These are phyloP conservation scores for Protonemura montana DNA, from an alignment of 2,888 invertebrate genomes.

Conservation along the genomic window DNA sequence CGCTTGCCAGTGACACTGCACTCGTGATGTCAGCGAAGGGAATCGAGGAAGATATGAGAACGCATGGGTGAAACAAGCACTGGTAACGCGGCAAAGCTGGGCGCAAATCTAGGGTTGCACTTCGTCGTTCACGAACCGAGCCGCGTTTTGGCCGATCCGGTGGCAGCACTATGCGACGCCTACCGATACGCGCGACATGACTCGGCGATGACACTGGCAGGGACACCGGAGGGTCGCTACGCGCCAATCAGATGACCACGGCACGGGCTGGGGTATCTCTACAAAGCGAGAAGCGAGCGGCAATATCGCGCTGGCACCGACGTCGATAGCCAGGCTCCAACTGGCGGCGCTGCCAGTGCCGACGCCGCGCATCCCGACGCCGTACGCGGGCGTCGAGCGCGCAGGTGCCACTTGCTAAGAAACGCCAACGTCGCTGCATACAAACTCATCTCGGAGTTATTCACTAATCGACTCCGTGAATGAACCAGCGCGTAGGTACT, in stretches of 20 bases:
- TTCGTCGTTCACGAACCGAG: background rate
- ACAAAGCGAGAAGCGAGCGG: background rate
- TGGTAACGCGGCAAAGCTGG: background rate
- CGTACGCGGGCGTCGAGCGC: background rate
- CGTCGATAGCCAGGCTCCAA: slow-evolving; percentile 22
- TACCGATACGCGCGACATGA: background rate
- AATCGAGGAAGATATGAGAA: background rate
- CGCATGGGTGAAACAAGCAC: background rate
- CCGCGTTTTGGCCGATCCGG: too few species aligned
- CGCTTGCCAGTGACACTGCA: background rate
- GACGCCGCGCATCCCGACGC: background rate
- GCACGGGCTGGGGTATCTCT: background rate
- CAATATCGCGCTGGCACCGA: background rate
- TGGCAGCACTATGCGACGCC: background rate
- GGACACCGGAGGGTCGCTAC: background rate
- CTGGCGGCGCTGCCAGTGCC: slow-evolving; percentile 1
- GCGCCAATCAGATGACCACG: background rate
- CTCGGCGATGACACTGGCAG: background rate
- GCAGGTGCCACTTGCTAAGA: slow-evolving; percentile 19
- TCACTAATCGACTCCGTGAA: background rate
- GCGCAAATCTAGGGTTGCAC: background rate
- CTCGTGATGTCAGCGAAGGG: background rate
- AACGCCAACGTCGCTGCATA: background rate
- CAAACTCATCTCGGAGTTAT: background rate
- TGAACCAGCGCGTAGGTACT: slow-evolving; percentile 5